Base-by-base conservation (phyloP, 2,797 vertebrate genomes). In the Falco cherrug region DNA sequence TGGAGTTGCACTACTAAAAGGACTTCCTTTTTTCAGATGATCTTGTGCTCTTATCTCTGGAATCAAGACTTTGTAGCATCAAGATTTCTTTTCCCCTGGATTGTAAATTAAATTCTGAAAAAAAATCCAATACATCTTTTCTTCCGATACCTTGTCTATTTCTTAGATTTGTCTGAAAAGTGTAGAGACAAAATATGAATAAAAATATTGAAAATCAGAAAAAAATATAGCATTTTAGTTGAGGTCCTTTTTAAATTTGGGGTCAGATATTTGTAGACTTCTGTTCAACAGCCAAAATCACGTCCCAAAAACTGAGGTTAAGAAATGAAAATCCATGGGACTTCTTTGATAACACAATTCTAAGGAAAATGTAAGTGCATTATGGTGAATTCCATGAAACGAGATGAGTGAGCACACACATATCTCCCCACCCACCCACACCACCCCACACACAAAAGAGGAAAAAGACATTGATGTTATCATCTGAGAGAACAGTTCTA, bases 341-440 rank as follows among this genome's bases (percentile, higher is more conserved):
- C 2, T 7, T 28, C 29, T 65, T 53, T 48, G 13, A 51, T 11
- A 35, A 9, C 9, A 83, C 1, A 26, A 11, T 79, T 88, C 35
- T 20, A 16, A 79, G 28, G 28, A 65, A 84, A 89, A 53, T 24
- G 3, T 54, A 33, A 59, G 25, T 6, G 3, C 8, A 60, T 45
- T 45, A 64, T 21, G 69, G 10, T 25, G 37, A 64, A 41, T 54
- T 92, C 26, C 31, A 28, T 26, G 28, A 60, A 75, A 75, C 9
- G 6, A 64, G 5, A 43, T 43, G 11, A 4, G 1, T 1, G 1
- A 1, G 0, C 8, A 3, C 11, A 19, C 24, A 57, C 5, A 25
- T 5, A 31, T 41, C 39, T 13, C 39, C 39, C 39, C 39, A 41
- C 39, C 39, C 39, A 41, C 39, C 11, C 39, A 11, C 39, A 11